A percentile compares a stretch with the other conserved stretches of the same genome.
These are phyloP conservation scores for Agelaius tricolor DNA, from an alignment of 2,113 vertebrate species.

Conservation along the genomic window DNA sequence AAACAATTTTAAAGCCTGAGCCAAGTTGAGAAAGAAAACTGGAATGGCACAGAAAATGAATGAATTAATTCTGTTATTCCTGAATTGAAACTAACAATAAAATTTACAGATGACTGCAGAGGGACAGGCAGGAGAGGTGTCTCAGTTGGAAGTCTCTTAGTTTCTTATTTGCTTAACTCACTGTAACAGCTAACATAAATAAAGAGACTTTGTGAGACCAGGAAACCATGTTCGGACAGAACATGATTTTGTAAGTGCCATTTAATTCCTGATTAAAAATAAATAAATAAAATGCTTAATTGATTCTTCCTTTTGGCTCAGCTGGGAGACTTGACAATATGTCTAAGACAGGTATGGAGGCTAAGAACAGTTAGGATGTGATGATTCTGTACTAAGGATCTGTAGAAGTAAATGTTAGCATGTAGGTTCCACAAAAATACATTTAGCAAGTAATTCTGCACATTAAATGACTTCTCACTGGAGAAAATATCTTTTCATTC, in stretches of 20 bases:
- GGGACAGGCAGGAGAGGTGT: not conserved
- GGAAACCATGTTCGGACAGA: not conserved
- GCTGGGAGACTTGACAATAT: not conserved
- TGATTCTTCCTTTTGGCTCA: not conserved
- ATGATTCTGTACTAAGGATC: not conserved
- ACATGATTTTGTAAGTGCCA: not conserved
- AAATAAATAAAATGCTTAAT: not conserved
- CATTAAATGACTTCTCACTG: not conserved
- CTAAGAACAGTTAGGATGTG: not conserved
- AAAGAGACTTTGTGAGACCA: not conserved
- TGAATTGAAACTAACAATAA: not conserved
- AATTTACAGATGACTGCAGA: not conserved
- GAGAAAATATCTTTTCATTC: not conserved
- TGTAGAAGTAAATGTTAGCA: not conserved
- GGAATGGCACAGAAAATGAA: not conserved
- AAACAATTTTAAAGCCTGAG: not conserved
- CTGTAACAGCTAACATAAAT: not conserved
- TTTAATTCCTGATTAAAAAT: not conserved
- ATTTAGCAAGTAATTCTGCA: not conserved
- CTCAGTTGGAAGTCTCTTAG: not conserved
- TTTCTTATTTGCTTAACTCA: not conserved
- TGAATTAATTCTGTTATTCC: not conserved
- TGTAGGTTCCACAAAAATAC: not conserved
- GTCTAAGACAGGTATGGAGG: not conserved
- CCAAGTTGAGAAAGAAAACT: not conserved